Conservation (phyloP, 2,797 vertebrate genomes). For the Gadopsis marmoratus region DNA sequence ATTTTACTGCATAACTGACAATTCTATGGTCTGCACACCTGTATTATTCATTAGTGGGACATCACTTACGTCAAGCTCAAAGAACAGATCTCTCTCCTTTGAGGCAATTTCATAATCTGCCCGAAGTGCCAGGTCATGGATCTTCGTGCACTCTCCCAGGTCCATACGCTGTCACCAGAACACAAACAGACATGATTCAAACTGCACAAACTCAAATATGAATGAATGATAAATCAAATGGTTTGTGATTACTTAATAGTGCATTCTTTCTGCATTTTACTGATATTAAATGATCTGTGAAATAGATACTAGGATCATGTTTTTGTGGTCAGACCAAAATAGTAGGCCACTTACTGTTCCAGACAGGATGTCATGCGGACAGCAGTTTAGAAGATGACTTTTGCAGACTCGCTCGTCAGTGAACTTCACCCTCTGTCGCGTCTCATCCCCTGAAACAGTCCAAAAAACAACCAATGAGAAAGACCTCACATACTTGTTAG, state of each 20-base stretch:
- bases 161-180: constrained; percentile 92
- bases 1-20: neutral
- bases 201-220: neutral
- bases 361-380: constrained; percentile 98
- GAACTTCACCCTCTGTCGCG: constrained; percentile 98
- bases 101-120: constrained; percentile 99
- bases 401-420: constrained; percentile 98
- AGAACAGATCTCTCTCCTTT: constrained; percentile 98
- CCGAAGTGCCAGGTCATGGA: constrained; percentile 97
- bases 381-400: constrained; percentile 99
- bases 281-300: neutral
- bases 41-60: neutral
- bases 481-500: constrained; percentile 64
- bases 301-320: neutral
- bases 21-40: neutral
- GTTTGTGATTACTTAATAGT: neutral
- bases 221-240: neutral
- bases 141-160: constrained; percentile 98
- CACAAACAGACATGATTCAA: constrained; percentile 24
- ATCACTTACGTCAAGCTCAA: constrained; percentile 96
- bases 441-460: constrained; percentile 96
- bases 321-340: neutral
- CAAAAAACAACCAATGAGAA: constrained; percentile 72
- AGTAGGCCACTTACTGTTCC: constrained; percentile 91
- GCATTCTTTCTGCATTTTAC: neutral